These are phyloP conservation scores for Oxyteleia sp. DNA, from an alignment of 2,888 invertebrate species.

Conservation along the genomic window DNA sequence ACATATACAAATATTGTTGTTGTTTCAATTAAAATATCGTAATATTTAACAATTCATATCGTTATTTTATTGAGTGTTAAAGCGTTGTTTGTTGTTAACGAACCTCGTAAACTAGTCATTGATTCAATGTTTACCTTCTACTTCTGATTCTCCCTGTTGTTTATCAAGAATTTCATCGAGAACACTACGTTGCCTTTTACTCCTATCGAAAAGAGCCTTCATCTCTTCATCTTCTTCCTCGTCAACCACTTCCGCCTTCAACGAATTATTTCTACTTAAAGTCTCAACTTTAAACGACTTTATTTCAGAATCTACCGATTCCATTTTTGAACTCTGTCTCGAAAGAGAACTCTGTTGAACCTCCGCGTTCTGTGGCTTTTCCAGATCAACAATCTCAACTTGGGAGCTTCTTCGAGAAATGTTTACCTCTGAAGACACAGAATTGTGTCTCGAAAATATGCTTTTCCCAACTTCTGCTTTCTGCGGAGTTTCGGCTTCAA, in stretches of 20 bases:
- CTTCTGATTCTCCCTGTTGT: constrained; percentile 87
- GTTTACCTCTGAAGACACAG: constrained; percentile 49
- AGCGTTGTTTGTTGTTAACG: constrained; percentile 5
- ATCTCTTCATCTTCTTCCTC: constrained; percentile 89
- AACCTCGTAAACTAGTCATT: constrained; percentile 24
- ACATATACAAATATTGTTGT: too few relatives aligned
- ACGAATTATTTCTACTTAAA: constrained; percentile 75
- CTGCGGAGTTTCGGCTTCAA: constrained; percentile 32
- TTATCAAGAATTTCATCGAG: constrained; percentile 91
- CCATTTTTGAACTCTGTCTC: constrained; percentile 74
- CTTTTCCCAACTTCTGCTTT: constrained; percentile 68
- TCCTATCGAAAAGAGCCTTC: constrained; percentile 90
- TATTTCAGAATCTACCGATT: constrained; percentile 75
- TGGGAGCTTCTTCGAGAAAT: constrained; percentile 69
- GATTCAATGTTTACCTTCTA: constrained; percentile 76
- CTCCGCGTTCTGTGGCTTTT: constrained; percentile 72
- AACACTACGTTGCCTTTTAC: constrained; percentile 91
- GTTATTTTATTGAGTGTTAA: constrained; percentile 10
- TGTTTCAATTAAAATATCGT: background rate
- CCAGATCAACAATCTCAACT: constrained; percentile 66
- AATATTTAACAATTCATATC: background rate
- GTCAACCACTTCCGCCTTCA: constrained; percentile 83
- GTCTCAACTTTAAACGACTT: constrained; percentile 45
- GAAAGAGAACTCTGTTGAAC: constrained; percentile 72
- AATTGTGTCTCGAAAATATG: constrained; percentile 68